Evolutionary conservation across 2,113 vertebrate species (phyloP), one percentile per base, ranked within the genome.

Genomic region (Misgurnus mizolepis): DNA sequence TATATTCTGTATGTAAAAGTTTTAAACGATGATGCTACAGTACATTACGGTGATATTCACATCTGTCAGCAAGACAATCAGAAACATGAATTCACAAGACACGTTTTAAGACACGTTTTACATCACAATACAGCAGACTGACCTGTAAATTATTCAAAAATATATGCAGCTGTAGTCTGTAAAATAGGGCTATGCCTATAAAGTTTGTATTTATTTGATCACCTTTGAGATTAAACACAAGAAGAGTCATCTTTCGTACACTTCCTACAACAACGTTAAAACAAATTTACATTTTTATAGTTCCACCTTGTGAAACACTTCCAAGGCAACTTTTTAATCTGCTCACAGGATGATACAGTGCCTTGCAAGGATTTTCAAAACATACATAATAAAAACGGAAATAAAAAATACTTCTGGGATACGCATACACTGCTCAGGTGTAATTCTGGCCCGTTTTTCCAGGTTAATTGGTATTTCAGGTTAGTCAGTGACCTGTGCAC

Each of bases 231-330:
- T 73, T n/a, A 73, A 6, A 18, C 18, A 43, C 55, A 60, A 34
- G 40, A 49, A 11, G 2, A 34, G 27, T 17, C 55, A 43, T 60
- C 3, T 39, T 58, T 43, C 43, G 1, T 60, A 15, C n/a, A 41
- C 11, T 60, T 6, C 71, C 14, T 34, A 73, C 43, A 8, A 60
- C 17, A 43, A n/a, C 17, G n/a, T 43, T 22, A 27, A 71, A 64
- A 45, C 34, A 64, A 17, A 50, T 7, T 27, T n/a, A 41, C 9
- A 34, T 67, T 83, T 80, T 81, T 82, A 76, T 67, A 78, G 85
- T 83, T 45, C 34, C 39, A 78, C 9, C 41, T 5, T 66, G n/a
- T 10, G 55, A 78, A 65, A 50, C 4, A 7, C 7, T 67, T 69
- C 27, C 53, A 68, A 64, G 56, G 56, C 77, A 70, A 70, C 45